phyloP scores from a whole-genome alignment of 1,140 invertebrate genomes.

The Mizuhopecten yessoensis region DNA sequence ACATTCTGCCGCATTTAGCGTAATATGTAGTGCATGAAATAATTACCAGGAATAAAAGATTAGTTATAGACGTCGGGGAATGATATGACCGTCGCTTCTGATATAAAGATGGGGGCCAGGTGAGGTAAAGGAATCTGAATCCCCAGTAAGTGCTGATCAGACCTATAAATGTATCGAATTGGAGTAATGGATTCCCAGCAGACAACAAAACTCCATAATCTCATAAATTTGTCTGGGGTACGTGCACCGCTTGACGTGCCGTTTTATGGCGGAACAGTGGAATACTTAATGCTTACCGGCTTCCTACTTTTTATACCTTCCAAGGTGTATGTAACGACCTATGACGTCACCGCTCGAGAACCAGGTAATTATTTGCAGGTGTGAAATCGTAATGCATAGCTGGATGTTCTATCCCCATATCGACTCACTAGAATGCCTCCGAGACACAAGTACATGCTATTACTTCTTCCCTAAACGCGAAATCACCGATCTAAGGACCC shows the following conservation, averaged over 20 bases:
- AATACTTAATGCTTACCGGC: conserved; percentile 16
- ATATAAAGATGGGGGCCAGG: conserved; percentile 23
- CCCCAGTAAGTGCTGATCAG: background rate
- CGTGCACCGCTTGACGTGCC: background rate
- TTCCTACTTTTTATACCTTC: conserved; percentile 19
- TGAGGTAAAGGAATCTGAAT: background rate
- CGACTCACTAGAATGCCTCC: background rate
- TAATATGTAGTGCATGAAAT: conserved; percentile 39
- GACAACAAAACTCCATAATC: conserved; percentile 31
- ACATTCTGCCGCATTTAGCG: background rate
- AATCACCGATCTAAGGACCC: background rate
- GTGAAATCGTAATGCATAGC: conserved; percentile 26
- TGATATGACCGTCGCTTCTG: conserved; percentile 14
- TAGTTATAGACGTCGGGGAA: background rate
- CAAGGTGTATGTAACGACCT: conserved; percentile 37
- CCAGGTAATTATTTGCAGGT: conserved; percentile 33
- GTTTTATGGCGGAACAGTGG: conserved; percentile 31
- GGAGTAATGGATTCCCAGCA: background rate
- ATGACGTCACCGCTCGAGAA: conserved; percentile 8
- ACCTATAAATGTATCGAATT: conserved; percentile 29
- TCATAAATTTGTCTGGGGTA: conserved; percentile 5
- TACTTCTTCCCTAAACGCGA: background rate
- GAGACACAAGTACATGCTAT: conserved; percentile 33
- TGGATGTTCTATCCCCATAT: conserved; percentile 17
- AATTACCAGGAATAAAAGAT: conserved; percentile 26